Evolutionary conservation across 2,888 invertebrate species (phyloP), one percentile per base, ranked within the genome.

Genomic region (Tipula confusa): DNA sequence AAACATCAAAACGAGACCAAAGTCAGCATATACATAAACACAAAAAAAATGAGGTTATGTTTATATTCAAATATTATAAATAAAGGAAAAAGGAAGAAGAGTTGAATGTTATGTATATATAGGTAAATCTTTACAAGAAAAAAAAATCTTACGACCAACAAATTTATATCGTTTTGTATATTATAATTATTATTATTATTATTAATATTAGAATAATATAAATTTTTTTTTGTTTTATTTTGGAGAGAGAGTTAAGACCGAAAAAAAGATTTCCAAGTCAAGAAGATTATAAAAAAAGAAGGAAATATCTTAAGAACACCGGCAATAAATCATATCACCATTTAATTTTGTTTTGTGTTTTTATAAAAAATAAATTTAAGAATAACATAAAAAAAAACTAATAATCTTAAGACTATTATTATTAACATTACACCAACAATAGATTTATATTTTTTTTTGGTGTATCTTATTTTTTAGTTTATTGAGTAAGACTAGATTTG

Each of bases 281-380:
- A 36, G 7, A 64, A 18, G 64, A 64, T 24, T 1, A 64, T 64
- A 18, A 24, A 64, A 24, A 43, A 64, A 64, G 64, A 64, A 64
- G 64, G 64, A 18, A 64, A 64, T 64, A 64, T 64, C 64, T 64
- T 64, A 64, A 64, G 24, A 64, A 64, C 64, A 24, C 64, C 64
- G 64, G 64, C 64, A 64, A 64, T 64, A 64, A 64, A 64, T 64
- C 64, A 64, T 64, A 64, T 64, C 64, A 64, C 64, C 64, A 64
- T 64, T 64, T 64, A 64, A 9, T 24, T 24, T 43, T 43, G 4
- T 43, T 13, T 43, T 31, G 31, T 31, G 31, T 43, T n/a, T 64
- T 64, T 64, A n/a, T 64, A 0, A 43, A 43, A 15, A n/a, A n/a
- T n/a, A n/a, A n/a, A 6, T 15, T 64, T 64, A 64, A 64, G 64